phyloP scores from a whole-genome alignment of 2,797 vertebrate species.

The Paramormyrops hopkinsi region DNA sequence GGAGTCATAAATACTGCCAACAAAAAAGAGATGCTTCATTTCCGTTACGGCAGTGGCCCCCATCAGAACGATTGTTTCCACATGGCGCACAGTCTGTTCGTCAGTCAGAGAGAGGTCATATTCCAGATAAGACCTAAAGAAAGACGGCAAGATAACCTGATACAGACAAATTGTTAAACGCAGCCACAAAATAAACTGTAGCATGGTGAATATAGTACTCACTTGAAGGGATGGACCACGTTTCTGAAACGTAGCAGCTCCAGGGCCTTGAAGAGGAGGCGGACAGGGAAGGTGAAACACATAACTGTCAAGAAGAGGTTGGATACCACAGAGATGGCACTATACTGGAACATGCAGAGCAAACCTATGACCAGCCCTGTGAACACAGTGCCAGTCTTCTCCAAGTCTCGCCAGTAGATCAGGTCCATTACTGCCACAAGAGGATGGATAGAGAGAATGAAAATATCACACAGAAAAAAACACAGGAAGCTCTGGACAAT shows the following conservation, averaged over 20 bases:
- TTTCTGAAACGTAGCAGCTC: constrained; percentile 65
- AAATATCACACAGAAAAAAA: background rate
- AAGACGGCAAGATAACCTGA: background rate
- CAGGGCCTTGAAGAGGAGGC: constrained; percentile 72
- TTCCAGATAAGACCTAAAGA: constrained; percentile 69
- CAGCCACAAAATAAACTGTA: background rate
- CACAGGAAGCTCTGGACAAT: background rate
- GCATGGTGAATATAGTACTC: constrained; percentile 45
- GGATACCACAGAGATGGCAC: constrained; percentile 71
- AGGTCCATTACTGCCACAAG: constrained; percentile 66
- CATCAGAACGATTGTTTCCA: constrained; percentile 63
- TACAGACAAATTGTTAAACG: background rate
- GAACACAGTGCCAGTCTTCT: constrained; percentile 68
- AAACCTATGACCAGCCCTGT: constrained; percentile 72
- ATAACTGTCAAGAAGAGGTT: constrained; percentile 68
- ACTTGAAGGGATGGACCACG: constrained; percentile 73
- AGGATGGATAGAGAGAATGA: constrained; percentile 6
- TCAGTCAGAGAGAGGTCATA: constrained; percentile 70
- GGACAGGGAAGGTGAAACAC: constrained; percentile 68
- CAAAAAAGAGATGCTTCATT: constrained; percentile 75
- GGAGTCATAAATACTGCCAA: constrained; percentile 73
- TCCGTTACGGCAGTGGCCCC: constrained; percentile 61
- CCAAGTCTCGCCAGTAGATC: constrained; percentile 74
- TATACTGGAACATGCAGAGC: constrained; percentile 79
- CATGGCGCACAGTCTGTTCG: constrained; percentile 69